Evolutionary conservation across 2,888 invertebrate species (phyloP).

Genomic region (Drosophila mimica): DNA sequence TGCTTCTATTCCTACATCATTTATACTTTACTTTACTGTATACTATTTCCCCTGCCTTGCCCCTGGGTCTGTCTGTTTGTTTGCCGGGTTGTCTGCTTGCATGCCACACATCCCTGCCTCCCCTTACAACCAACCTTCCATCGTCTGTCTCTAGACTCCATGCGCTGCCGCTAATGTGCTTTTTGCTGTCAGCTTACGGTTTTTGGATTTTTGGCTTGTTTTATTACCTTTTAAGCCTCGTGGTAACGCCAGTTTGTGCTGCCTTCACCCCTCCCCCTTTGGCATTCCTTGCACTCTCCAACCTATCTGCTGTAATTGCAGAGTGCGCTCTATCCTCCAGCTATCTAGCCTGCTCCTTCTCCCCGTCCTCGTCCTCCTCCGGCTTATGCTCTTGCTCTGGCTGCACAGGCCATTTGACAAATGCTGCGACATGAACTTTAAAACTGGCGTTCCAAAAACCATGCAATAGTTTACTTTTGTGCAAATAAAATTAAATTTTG

Average conservation of each 20-base stretch:
- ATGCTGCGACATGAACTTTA: slow-evolving; percentile 50
- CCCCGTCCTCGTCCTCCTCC: neutral
- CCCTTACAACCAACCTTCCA: neutral
- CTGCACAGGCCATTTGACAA: slow-evolving; percentile 53
- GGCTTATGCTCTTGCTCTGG: slow-evolving; percentile 3
- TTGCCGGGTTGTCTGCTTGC: slow-evolving; percentile 40
- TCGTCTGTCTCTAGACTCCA: neutral
- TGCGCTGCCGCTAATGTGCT: slow-evolving; percentile 69
- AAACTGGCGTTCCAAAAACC: slow-evolving; percentile 32
- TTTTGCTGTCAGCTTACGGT: slow-evolving; percentile 79
- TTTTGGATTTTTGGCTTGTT: slow-evolving; percentile 77
- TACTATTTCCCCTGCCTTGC: slow-evolving; percentile 4
- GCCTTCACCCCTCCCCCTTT: neutral
- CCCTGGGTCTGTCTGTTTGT: slow-evolving; percentile 41
- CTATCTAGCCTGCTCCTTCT: neutral
- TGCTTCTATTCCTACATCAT: slow-evolving; percentile 28
- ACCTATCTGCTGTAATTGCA: slow-evolving; percentile 59
- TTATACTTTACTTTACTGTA: slow-evolving; percentile 41
- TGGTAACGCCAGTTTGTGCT: slow-evolving; percentile 59
- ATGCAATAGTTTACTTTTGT: slow-evolving; percentile 20
- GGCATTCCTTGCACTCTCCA: neutral
- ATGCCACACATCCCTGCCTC: neutral
- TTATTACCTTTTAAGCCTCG: slow-evolving; percentile 81
- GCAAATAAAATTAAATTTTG: slow-evolving; percentile 37
- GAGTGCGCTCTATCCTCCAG: slow-evolving; percentile 14